A percentile compares a stretch with the other conserved stretches of the same genome.
Evolutionary conservation across 2,113 vertebrate genomes (phyloP).

Genomic region (Aythya baeri): DNA sequence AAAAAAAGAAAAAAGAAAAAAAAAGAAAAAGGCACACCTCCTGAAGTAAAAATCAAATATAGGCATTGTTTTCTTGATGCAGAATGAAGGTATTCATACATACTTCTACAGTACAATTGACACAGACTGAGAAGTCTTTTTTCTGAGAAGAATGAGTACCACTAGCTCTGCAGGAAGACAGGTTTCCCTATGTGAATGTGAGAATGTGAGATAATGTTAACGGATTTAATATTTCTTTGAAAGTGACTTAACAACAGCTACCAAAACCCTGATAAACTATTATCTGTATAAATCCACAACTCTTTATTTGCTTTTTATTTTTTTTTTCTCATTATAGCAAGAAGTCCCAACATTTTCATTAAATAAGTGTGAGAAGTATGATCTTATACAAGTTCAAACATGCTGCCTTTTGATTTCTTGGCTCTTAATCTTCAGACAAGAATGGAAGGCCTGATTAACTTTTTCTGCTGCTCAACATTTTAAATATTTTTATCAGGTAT

Average conservation of each 20-base stretch:
- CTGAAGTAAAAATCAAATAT: neutral
- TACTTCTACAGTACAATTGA: neutral
- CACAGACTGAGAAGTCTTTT: rapidly evolving
- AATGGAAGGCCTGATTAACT: neutral
- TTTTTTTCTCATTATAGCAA: neutral
- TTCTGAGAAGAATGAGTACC: neutral
- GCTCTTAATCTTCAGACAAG: neutral
- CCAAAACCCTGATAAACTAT: neutral
- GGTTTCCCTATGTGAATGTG: neutral
- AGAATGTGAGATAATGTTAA: neutral
- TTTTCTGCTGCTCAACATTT: neutral
- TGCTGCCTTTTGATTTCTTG: neutral
- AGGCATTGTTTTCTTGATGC: neutral
- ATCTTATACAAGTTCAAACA: neutral
- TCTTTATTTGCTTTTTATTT: neutral
- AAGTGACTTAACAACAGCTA: neutral
- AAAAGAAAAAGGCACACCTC: neutral
- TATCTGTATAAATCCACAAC: neutral
- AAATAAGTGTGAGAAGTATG: neutral
- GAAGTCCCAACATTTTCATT: neutral
- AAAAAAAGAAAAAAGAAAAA: neutral
- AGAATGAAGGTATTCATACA: neutral
- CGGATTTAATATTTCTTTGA: neutral
- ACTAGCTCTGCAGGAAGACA: neutral
- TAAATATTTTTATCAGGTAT: neutral